Conservation (phyloP, 2,888 invertebrate species). For the Alcis repandata region DNA sequence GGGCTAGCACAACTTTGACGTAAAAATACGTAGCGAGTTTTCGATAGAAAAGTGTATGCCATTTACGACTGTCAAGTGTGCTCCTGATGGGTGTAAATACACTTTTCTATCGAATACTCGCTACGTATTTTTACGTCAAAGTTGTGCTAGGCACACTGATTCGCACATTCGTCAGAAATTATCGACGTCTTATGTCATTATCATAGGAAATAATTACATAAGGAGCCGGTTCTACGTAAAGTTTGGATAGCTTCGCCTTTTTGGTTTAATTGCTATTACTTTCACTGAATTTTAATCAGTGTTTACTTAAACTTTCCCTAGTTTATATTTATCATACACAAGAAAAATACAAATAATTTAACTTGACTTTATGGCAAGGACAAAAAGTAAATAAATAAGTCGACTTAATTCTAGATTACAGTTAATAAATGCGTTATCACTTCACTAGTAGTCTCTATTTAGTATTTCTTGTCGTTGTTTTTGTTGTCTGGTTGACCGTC, state of each 20-base stretch:
- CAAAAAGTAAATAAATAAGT: constrained; percentile 69
- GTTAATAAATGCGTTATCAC: constrained; percentile 58
- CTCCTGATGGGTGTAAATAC: too few relatives aligned
- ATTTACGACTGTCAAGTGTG: too few relatives aligned
- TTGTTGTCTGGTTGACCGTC: constrained; percentile 75
- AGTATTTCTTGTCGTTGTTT: constrained; percentile 57
- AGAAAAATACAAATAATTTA: constrained; percentile 55
- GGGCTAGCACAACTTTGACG: too few relatives aligned
- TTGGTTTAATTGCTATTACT: constrained; percentile 26
- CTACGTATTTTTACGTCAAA: too few relatives aligned
- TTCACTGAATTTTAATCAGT: constrained; percentile 33
- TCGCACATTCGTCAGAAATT: not conserved
- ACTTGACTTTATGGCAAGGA: constrained; percentile 76
- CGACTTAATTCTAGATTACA: constrained; percentile 35
- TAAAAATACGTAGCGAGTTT: too few relatives aligned
- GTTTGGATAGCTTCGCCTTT: constrained; percentile 4
- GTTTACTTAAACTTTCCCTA: constrained; percentile 14
- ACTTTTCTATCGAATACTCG: too few relatives aligned
- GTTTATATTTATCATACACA: not conserved
- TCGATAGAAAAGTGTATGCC: too few relatives aligned
- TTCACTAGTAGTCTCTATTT: constrained; percentile 29
- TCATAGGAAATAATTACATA: constrained; percentile 9
- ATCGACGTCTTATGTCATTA: not conserved
- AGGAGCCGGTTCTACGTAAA: constrained; percentile 28
- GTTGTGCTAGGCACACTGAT: too few relatives aligned